phyloP scores from a whole-genome alignment of 2,888 invertebrate species.

The Acanthococcus lagerstroemiae region DNA sequence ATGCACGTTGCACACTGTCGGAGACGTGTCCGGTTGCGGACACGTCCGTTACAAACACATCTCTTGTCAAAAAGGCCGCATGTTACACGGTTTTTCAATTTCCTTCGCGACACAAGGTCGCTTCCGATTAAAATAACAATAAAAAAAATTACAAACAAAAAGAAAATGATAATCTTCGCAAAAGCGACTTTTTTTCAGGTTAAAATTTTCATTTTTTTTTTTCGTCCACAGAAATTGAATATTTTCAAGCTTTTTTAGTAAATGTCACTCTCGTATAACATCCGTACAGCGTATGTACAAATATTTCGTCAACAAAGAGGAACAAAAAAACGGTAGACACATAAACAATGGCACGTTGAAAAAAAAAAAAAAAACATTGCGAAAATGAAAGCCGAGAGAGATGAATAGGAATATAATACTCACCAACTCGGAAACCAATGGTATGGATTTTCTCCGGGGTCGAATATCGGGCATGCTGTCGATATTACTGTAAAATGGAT shows the following conservation, averaged over 20 bases:
- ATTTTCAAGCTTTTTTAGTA: neutral
- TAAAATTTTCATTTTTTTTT: no score
- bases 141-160: neutral
- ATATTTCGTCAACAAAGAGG: neutral
- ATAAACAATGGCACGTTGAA: slow-evolving; percentile 16
- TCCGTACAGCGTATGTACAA: slow-evolving; percentile 2
- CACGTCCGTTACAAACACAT: no score
- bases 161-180: no score
- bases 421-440: slow-evolving; percentile 97
- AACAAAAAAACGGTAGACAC: slow-evolving; percentile 5
- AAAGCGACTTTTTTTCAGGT: no score
- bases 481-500: slow-evolving; percentile 98
- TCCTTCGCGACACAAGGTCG: no score
- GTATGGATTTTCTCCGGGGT: slow-evolving; percentile 91
- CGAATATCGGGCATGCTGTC: slow-evolving; percentile 99
- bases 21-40: no score
- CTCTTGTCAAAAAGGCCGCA: no score
- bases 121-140: neutral
- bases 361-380: slow-evolving; percentile 10
- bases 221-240: neutral
- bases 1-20: no score
- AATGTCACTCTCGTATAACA: neutral
- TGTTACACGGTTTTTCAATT: no score
- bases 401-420: slow-evolving; percentile 45
- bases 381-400: slow-evolving; percentile 19